Conservation (phyloP, 2,888 invertebrate species). For the Pecten maximus region DNA sequence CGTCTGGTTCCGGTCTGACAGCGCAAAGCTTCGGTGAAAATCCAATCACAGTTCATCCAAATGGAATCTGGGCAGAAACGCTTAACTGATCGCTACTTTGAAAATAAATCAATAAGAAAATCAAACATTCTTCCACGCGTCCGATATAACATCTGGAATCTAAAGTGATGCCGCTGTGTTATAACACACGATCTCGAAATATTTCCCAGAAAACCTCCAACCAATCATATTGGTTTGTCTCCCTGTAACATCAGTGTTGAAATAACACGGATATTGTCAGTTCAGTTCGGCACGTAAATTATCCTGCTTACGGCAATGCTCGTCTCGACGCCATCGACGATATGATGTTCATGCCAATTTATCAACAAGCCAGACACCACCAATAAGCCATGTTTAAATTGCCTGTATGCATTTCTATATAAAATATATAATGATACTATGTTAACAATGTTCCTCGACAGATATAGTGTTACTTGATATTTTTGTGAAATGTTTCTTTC, state of each 20-base stretch:
- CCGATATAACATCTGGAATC: not conserved
- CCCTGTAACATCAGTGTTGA: not conserved
- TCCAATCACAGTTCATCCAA: not conserved
- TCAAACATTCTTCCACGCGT: not conserved
- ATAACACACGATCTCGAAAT: not conserved
- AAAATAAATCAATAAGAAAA: not conserved
- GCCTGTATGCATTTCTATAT: no score
- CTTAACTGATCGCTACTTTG: not conserved
- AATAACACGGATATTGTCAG: not conserved
- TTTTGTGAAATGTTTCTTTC: no score
- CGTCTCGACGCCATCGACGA: no score
- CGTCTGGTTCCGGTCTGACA: not conserved
- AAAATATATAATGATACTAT: no score
- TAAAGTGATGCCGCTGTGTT: not conserved
- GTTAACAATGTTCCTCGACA: no score
- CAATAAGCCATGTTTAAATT: no score
- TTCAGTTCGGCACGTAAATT: no score
- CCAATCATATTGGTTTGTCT: not conserved
- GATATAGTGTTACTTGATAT: no score
- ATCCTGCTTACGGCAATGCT: no score
- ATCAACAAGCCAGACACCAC: no score
- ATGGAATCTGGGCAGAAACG: not conserved
- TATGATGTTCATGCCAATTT: no score
- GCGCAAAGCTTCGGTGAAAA: not conserved
- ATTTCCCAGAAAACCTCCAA: not conserved